phyloP scores from a whole-genome alignment of 1,140 invertebrate species.

The Doryteuthis pealeii region DNA sequence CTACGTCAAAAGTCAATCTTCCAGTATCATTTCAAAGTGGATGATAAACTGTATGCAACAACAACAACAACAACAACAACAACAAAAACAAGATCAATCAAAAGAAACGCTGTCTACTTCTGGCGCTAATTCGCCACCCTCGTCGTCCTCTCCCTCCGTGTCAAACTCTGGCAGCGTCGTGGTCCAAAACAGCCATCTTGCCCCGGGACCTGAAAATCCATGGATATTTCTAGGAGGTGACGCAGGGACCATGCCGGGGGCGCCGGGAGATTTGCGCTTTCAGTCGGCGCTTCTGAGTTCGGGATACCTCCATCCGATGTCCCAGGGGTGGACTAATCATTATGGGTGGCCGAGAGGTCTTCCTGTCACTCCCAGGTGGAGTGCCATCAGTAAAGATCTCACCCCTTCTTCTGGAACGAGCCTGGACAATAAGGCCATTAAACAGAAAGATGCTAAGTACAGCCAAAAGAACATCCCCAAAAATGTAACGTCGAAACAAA shows the following conservation, averaged over 20 bases:
- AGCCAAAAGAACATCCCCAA: background rate
- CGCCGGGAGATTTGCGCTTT: background rate
- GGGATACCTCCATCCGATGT: background rate
- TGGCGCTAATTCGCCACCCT: background rate
- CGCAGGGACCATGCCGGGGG: background rate
- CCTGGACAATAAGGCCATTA: too few species aligned
- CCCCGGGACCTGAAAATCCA: background rate
- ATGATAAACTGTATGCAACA: background rate
- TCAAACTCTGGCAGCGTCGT: background rate
- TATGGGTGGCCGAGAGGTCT: constrained; percentile 1
- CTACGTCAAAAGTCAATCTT: background rate
- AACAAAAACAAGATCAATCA: too few species aligned
- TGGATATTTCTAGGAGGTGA: background rate
- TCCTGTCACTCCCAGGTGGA: background rate
- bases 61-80: background rate
- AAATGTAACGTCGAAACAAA: background rate
- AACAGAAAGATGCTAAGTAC: background rate
- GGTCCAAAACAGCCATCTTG: background rate
- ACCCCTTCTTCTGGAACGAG: background rate
- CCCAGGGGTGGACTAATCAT: background rate
- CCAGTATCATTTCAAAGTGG: background rate
- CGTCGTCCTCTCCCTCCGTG: background rate
- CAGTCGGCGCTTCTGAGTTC: background rate
- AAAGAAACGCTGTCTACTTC: background rate
- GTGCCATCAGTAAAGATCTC: background rate